Percentiles rank a stretch among this genome's conserved stretches.
Conservation (phyloP, 2,888 invertebrate genomes). For the Frankliniella intonsa region DNA sequence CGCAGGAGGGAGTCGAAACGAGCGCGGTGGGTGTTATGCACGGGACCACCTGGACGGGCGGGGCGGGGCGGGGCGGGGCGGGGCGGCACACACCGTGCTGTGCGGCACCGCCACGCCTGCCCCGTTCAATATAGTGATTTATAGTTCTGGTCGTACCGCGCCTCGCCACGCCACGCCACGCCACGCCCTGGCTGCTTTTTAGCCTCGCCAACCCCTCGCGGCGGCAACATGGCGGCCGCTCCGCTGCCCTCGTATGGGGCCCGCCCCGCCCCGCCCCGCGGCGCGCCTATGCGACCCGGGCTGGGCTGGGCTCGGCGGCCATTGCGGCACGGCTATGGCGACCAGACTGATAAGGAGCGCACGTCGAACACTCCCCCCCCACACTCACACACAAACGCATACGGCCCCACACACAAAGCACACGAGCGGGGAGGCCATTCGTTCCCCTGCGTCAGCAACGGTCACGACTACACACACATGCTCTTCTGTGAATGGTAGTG, state of each 20-base stretch:
- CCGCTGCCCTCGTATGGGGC: too few species aligned
- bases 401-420: neutral
- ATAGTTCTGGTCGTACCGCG: neutral
- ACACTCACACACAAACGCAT: neutral
- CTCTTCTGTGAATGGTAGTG: too few species aligned
- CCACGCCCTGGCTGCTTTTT: neutral
- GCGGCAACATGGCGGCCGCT: too few species aligned
- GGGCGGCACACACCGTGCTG: neutral
- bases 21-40: neutral
- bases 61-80: too few species aligned
- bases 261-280: too few species aligned
- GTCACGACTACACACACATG: conserved; percentile 1
- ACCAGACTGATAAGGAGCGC: too few species aligned
- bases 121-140: neutral
- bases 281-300: too few species aligned
- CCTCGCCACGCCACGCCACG: neutral
- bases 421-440: neutral
- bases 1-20: neutral
- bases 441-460: neutral
- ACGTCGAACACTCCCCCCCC: neutral
- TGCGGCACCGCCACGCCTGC: neutral
- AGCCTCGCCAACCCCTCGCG: neutral
- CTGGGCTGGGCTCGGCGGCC: too few species aligned
- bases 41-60: neutral
- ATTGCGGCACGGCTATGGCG: too few species aligned